Conservation (phyloP, 2,888 invertebrate genomes). For the Iselma pallidipennis region DNA sequence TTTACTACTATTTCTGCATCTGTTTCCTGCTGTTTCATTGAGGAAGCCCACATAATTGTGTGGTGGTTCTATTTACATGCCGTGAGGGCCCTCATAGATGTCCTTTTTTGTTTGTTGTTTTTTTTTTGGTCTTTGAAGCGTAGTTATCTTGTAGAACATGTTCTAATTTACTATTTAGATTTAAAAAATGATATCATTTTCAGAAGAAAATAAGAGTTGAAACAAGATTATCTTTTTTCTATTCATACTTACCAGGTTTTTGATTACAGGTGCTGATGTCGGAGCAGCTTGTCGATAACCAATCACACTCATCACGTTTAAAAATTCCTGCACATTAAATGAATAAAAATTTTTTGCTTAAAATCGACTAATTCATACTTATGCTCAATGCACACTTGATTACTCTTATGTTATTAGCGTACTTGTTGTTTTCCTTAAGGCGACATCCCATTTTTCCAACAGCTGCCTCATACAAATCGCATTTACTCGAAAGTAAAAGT, state of each 20-base stretch:
- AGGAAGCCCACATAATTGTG: conserved; percentile 6
- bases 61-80: not conserved
- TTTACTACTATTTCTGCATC: conserved; percentile 11
- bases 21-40: conserved; percentile 18
- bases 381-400: not conserved
- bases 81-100: not conserved
- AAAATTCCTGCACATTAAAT: not conserved
- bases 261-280: conserved; percentile 7
- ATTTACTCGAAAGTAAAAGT: not conserved
- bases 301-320: not conserved
- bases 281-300: conserved; percentile 3
- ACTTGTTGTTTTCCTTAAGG: not conserved
- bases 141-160: no score
- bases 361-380: not conserved
- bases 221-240: not conserved
- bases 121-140: no score
- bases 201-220: no score
- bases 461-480: not conserved
- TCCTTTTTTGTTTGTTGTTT: no score
- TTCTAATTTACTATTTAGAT: no score
- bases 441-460: not conserved
- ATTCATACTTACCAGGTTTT: not conserved
- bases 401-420: not conserved
- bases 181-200: no score
- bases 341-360: not conserved